Evolutionary conservation across 2,797 vertebrate genomes (phyloP).

Genomic region (Erpetoichthys calabaricus): DNA sequence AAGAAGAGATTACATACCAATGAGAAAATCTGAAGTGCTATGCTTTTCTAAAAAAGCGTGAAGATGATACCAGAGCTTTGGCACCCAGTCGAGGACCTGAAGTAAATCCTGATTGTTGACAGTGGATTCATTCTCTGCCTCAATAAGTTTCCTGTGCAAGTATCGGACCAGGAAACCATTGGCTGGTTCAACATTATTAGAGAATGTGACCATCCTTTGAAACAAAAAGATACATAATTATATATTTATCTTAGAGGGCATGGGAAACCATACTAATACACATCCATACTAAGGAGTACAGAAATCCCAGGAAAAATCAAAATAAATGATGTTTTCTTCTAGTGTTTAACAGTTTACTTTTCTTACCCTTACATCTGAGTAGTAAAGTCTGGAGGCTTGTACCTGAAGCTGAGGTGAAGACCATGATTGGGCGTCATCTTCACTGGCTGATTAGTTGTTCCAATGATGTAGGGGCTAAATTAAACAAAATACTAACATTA

Average conservation of each 20-base stretch:
- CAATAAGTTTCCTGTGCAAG: slow-evolving; percentile 80
- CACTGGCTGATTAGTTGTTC: slow-evolving; percentile 88
- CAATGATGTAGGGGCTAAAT: slow-evolving; percentile 82
- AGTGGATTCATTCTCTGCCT: slow-evolving; percentile 55
- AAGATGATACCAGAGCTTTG: slow-evolving; percentile 91
- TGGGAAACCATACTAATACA: too few relatives aligned
- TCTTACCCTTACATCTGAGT: too few relatives aligned
- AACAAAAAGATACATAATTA: not conserved
- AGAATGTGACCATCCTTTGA: slow-evolving; percentile 84
- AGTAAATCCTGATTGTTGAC: slow-evolving; percentile 64
- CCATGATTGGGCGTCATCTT: slow-evolving; percentile 88
- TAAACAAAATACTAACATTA: slow-evolving; percentile 1
- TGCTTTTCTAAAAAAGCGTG: slow-evolving; percentile 94
- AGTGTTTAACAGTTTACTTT: too few relatives aligned
- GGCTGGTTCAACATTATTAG: slow-evolving; percentile 89
- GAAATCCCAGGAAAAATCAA: too few relatives aligned
- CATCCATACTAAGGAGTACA: too few relatives aligned
- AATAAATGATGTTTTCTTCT: too few relatives aligned
- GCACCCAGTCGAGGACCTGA: slow-evolving; percentile 81
- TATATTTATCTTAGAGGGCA: too few relatives aligned
- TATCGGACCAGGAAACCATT: slow-evolving; percentile 87
- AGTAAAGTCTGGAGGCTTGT: slow-evolving; percentile 10
- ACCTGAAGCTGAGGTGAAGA: slow-evolving; percentile 96
- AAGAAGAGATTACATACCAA: slow-evolving; percentile 46
- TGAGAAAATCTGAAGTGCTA: slow-evolving; percentile 94